phyloP scores from a whole-genome alignment of 2,113 vertebrate species.

The Trogon melanurus region DNA sequence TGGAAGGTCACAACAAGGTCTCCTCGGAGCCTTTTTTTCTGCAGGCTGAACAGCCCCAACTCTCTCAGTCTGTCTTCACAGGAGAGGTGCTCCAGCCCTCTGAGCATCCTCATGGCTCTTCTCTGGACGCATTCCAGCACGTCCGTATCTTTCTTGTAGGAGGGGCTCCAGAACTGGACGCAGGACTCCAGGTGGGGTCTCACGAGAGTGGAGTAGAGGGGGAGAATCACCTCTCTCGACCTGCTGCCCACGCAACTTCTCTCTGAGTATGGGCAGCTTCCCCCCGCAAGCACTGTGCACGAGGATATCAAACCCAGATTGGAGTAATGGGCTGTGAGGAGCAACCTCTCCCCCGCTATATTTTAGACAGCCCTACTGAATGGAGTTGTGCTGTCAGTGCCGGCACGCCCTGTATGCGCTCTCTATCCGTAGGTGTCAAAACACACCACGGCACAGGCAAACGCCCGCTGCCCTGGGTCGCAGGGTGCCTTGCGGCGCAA shows the following conservation, averaged over 20 bases:
- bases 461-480: neutral
- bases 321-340: neutral
- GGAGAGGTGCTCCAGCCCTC: no score
- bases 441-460: neutral
- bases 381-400: neutral
- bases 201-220: no score
- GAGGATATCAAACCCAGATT: neutral
- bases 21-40: no score
- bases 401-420: fast-evolving
- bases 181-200: no score
- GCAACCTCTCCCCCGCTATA: neutral
- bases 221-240: no score
- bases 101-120: no score
- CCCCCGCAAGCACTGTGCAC: fast-evolving
- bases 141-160: no score
- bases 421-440: neutral
- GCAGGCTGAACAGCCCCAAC: no score
- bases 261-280: neutral
- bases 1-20: no score
- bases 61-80: no score
- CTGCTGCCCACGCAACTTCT: neutral
- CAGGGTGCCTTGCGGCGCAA: neutral
- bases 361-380: neutral
- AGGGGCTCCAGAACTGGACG: no score
- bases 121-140: no score